Percentiles rank a stretch among this genome's conserved stretches.
Conservation (phyloP, 1,140 invertebrate species). For the Zaprionus africanus region DNA sequence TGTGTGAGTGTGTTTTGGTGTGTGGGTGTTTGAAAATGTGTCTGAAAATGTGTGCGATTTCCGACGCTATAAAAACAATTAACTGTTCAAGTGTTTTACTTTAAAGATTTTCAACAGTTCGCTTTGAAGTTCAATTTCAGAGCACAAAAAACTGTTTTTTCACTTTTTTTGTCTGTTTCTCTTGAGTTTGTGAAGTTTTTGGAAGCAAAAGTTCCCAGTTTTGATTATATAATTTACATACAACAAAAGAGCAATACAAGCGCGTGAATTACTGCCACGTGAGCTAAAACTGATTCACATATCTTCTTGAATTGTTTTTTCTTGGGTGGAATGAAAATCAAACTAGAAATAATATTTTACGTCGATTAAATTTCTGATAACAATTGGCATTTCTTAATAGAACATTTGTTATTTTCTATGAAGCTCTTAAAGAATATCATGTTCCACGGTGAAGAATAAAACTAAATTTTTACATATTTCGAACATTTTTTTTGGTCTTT, state of each 20-base stretch:
- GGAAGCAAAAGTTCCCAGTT: neutral
- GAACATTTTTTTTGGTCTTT: too few species aligned
- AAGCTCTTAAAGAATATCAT: too few species aligned
- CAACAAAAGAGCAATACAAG: neutral
- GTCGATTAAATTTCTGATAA: neutral
- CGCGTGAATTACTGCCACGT: neutral
- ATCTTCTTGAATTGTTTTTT: neutral
- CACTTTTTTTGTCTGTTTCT: neutral
- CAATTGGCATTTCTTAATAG: neutral
- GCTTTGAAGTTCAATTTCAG: neutral
- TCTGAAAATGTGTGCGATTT: neutral
- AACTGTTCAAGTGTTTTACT: neutral
- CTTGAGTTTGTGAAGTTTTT: constrained; percentile 1
- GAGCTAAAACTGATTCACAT: neutral
- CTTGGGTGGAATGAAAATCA: neutral
- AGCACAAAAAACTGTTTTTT: neutral
- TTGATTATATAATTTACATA: constrained; percentile 5
- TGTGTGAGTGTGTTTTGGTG: neutral
- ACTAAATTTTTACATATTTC: too few species aligned
- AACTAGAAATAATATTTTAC: neutral
- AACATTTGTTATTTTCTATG: neutral
- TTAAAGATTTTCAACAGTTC: neutral
- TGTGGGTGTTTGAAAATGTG: neutral
- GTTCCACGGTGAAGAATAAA: too few species aligned
- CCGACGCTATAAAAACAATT: neutral